A percentile compares a stretch with the other conserved stretches of the same genome.
phyloP scores from a whole-genome alignment of 2,888 invertebrate species.

The Blastobasis adustella region DNA sequence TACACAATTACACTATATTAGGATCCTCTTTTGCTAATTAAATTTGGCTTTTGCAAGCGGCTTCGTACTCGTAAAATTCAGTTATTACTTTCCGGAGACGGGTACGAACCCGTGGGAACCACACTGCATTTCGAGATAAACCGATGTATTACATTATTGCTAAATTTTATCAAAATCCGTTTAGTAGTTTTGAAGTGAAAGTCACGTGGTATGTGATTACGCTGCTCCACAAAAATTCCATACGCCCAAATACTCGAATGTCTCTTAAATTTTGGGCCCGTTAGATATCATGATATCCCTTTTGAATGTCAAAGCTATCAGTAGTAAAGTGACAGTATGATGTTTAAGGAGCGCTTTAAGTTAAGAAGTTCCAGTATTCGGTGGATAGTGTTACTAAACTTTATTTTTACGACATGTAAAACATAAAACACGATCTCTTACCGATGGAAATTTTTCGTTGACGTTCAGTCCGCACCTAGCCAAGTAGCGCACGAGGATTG shows the following conservation, averaged over 20 bases:
- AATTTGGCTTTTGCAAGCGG: neutral
- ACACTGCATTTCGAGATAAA: neutral
- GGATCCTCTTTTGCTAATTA: neutral
- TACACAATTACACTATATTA: neutral
- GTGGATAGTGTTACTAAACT: neutral
- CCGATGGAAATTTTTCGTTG: slow-evolving; percentile 44
- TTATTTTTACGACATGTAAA: neutral
- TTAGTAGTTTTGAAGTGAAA: too few species aligned
- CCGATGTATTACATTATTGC: too few species aligned
- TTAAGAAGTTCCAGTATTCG: neutral
- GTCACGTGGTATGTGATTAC: too few species aligned
- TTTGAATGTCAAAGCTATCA: neutral
- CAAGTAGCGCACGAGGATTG: slow-evolving; percentile 37
- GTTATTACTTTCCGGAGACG: neutral
- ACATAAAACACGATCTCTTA: slow-evolving; percentile 13
- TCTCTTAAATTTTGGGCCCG: neutral
- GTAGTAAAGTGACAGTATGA: neutral
- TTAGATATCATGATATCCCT: neutral
- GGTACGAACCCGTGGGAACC: neutral
- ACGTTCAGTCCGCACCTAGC: slow-evolving; percentile 42
- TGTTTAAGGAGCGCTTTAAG: neutral
- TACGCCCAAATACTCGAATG: neutral
- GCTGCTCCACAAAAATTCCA: too few species aligned
- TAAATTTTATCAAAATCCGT: too few species aligned
- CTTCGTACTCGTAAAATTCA: neutral